Conservation (phyloP, 2,888 invertebrate species). For the Lepas anatifera region DNA sequence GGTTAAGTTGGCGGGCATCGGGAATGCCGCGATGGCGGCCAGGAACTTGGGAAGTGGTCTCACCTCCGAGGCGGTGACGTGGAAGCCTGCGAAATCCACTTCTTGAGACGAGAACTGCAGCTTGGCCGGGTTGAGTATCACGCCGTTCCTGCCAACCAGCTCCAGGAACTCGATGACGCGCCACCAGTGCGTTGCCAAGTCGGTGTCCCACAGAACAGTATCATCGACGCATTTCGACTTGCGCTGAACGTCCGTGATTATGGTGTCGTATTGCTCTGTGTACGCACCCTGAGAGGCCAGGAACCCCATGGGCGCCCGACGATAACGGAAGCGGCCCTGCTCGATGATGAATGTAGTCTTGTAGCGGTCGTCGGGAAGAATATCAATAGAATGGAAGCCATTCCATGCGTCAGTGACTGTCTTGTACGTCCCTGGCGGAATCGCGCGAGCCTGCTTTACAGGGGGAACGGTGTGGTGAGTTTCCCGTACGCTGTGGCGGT, state of each 20-base stretch:
- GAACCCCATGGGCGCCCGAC: conserved; percentile 13
- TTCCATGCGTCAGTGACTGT: conserved; percentile 14
- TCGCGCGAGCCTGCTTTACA: background rate
- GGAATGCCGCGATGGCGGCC: background rate
- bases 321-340: conserved; percentile 11
- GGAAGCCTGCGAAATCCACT: conserved; percentile 13
- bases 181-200: conserved; percentile 14
- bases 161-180: conserved; percentile 13
- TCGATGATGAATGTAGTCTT: background rate
- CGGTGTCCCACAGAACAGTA: conserved; percentile 14
- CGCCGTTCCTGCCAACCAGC: background rate
- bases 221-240: conserved; percentile 15
- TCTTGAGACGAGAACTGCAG: conserved; percentile 13
- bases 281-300: conserved; percentile 12
- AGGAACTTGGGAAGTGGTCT: conserved; percentile 15
- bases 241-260: conserved; percentile 10
- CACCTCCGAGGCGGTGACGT: background rate
- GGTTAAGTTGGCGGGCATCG: too few species aligned
- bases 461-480: conserved; percentile 12
- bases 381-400: conserved; percentile 8
- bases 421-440: background rate
- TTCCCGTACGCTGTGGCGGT: conserved; percentile 1
- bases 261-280: background rate
- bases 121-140: conserved; percentile 15
- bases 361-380: conserved; percentile 5